Evolutionary conservation across 2,113 vertebrate genomes (phyloP), one percentile per base, ranked within the genome.

Genomic region (Etheostoma cragini): DNA sequence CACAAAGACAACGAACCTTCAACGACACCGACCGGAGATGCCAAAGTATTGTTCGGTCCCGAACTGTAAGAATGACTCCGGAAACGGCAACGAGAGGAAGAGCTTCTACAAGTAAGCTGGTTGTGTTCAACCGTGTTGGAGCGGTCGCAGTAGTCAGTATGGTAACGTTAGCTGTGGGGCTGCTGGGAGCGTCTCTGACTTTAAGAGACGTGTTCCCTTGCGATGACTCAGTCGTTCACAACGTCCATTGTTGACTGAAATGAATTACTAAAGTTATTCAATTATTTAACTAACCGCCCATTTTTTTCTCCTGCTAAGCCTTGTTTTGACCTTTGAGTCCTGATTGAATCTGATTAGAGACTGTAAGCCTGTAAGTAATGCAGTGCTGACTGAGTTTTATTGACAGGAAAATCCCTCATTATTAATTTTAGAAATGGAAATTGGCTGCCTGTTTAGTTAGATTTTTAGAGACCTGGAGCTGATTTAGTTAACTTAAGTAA

Each of bases 71-170:
- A 93, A 80, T 65, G 91, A 90, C 33, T 86, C 92, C 13, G 87
- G 80, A 1, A 84, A 19, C 58, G 76, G 80, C 13, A n/a, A 4
- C 45, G 86, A 88, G 19, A 87, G 78, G 78, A 93, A 78, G 35
- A 94, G 94, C 80, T 94, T 93, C 70, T 94, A 94, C 83, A 95
- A 93, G 94, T 95, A 80, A 93, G 94, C 1, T 0, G 16, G 8
- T 11, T 11, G 38, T 42, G 38, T 0, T 8, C 0, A 15, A 45
- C 0, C 8, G 17, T 30, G 4, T 17, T 24, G 7, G 15, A 45
- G 21, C 21, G 16, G n/a, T n/a, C n/a, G 42, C 0, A 30, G 30
- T 4, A 3, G 30, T 22, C n/a, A 42, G 26, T 42, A 5, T 2
- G n/a, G 24, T n/a, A 15, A n/a, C n/a, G 38, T 16, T n/a, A 22